Evolutionary conservation across 2,113 vertebrate genomes (phyloP), one percentile per base, ranked within the genome.

Genomic region (Pelobates fuscus): DNA sequence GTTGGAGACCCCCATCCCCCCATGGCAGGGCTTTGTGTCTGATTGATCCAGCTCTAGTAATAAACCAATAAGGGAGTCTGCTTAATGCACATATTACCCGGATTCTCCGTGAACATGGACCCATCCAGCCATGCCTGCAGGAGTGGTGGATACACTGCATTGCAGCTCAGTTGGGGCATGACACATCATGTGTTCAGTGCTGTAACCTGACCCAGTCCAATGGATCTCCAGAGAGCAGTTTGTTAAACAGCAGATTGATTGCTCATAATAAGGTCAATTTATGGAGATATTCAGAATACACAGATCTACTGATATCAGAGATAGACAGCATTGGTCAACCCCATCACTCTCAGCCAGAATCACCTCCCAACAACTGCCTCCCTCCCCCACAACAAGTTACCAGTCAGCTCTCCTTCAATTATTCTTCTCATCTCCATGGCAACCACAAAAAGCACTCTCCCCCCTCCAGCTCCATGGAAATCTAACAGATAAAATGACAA

Each of bases 401-500:
- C n/a, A n/a, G n/a, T n/a, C n/a, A n/a, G n/a, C n/a, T n/a, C n/a
- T n/a, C 37, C 37, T 61, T 25, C 41, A 71, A 71, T 71, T 71
- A 71, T 15, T 18, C 57, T 71, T 14, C 25, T 55, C 57, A 41
- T 71, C 49, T 26, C 69, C 58, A 71, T 71, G 37, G 69, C 27
- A 18, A 71, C 15, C 18, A 41, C n/a, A n/a, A n/a, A 7, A 41
- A 7, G 14, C 37, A 41, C 37, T 8, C 37, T 8, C 7, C 57
- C 49, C 2, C 46, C 52, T n/a, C 21, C 32, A 11, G 37, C 24
- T 41, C 20, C 21, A 43, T 65, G 5, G 27, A 8, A 60, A 32
- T n/a, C 17, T 18, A 11, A n/a, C 10, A 20, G 43, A 24, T 2
- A 62, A 61, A n/a, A 71, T 62, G 14, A 12, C 2, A 46, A 15